Percentiles rank a stretch among this genome's conserved stretches.
These are phyloP conservation scores for Linepithema humile DNA, from an alignment of 1,140 invertebrate genomes.

Conservation along the genomic window DNA sequence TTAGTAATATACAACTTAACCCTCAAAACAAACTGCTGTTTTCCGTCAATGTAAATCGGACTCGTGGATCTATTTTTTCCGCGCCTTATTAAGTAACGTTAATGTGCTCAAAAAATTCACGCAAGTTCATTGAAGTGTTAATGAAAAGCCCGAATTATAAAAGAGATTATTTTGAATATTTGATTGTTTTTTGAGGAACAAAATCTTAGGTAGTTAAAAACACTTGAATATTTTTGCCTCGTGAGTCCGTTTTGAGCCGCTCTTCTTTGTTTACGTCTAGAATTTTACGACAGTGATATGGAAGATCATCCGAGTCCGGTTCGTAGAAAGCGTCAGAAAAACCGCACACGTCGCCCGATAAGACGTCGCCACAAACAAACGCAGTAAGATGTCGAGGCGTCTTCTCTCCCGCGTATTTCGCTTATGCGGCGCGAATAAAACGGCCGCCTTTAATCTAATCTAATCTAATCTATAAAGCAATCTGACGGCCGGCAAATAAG, in stretches of 20 bases:
- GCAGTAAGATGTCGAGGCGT: constrained; percentile 38
- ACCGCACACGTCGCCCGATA: constrained; percentile 69
- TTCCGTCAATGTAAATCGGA: no score
- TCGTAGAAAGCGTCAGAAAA: constrained; percentile 68
- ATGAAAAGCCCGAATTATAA: no score
- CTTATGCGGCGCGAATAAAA: constrained; percentile 58
- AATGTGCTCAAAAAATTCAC: no score
- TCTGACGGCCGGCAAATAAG: constrained; percentile 54
- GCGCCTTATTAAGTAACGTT: no score
- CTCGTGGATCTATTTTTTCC: no score
- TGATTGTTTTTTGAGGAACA: no score
- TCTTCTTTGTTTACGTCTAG: constrained; percentile 37
- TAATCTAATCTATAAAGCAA: constrained; percentile 51
- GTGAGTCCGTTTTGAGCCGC: no score
- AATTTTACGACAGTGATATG: constrained; percentile 39
- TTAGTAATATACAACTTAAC: background rate
- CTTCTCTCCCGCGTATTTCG: constrained; percentile 26
- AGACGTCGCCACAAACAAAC: constrained; percentile 72
- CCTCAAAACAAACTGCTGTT: no score
- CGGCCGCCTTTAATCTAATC: constrained; percentile 44
- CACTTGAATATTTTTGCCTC: no score
- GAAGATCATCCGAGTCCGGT: constrained; percentile 53
- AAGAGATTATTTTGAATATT: no score
- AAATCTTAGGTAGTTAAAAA: no score
- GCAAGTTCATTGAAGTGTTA: no score